Base-by-base conservation (phyloP, 2,888 invertebrate genomes). In the Hybos culiciformis region DNA sequence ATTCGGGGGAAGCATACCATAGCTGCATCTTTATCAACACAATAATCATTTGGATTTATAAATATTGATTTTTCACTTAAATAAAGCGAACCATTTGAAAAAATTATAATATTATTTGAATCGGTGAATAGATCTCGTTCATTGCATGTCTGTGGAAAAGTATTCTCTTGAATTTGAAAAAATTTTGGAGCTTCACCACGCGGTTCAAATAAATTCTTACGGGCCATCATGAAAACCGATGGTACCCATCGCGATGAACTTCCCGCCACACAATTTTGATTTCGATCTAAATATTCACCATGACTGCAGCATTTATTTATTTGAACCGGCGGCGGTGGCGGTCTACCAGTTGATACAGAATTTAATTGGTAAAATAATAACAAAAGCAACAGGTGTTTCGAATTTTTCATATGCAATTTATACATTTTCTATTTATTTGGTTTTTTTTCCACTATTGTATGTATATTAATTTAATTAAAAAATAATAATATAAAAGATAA, bases 1-100 rank as follows among this genome's bases (percentile, higher is more conserved):
- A n/a, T n/a, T n/a, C n/a, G n/a, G n/a, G 67, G 59, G 23, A 63
- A 56, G 58, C 84, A 85, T 5, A 78, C 74, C 5, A 84, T 64
- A 8, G 78, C 75, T 3, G 73, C 75, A 15, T 69, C 69, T 29
- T 72, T 67, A 58, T 85, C 85, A 33, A 78, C 72, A 61, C 87
- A 87, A 61, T 75, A 85, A 32, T 73, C 70, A 2, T 61, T 60
- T 0, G 78, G 74, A 6, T 73, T 66, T 45, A 80, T 60, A 0
- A 63, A 52, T 2, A 57, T 52, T 0, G 57, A 57, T 37, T 68
- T 66, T 42, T 73, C 71, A 0, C 75, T 68, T 47, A 78, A 59
- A 53, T 71, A 67, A 43, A 80, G 66, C 9, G 74, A 74, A 0
- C 80, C 86, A 59, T 77, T 78, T 50, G 75, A 74, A 46, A 81